Evolutionary conservation across 2,888 invertebrate species (phyloP), one percentile per base, ranked within the genome.

Genomic region (Parapristionchus giblindavisi): DNA sequence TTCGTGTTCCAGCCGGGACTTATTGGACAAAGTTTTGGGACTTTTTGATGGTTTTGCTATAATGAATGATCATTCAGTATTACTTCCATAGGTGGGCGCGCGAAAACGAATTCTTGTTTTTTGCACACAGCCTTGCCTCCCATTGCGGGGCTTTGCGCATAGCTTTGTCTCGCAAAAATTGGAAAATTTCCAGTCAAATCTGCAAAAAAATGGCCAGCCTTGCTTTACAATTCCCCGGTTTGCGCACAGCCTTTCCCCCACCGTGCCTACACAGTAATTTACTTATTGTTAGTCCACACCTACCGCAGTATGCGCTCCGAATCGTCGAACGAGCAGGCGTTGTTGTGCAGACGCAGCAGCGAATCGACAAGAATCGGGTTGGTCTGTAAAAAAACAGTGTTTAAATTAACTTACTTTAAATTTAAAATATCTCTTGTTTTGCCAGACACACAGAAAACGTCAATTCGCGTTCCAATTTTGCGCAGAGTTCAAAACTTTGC

Each of bases 321-420:
- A 90, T 98, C 98, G 74, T 94, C 94, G 29, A 97, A 89, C 81
- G 96, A 94, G 87, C 97, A 97, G 88, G 94, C 93, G 89, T 97
- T 92, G 86, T 91, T 91, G 73, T 89, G 94, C 27, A 95, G 90
- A 1, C 98, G 92, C 36, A 99, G 90, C 21, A 99, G 90, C 0
- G 96, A 94, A 0, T 95, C 95, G 1, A 98, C 94, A 71, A 96
- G 90, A 0, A 95, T 95, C 89, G 98, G 96, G 88, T 98, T 97
- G 0, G 95, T 96, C 93, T 95, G 89, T 48, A 32, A 5, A 6
- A 6, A 51, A 14, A n/a, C n/a, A n/a, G n/a, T n/a, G n/a, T n/a
- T 52, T 75, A 73, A 27, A 79, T 34, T 32, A 54, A 14, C 21
- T 60, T 63, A 27, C n/a, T 24, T 24, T 51, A 63, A 1, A 60